Base-by-base conservation (phyloP, 1,140 invertebrate species). In the Cyrtorhinus lividipennis region DNA sequence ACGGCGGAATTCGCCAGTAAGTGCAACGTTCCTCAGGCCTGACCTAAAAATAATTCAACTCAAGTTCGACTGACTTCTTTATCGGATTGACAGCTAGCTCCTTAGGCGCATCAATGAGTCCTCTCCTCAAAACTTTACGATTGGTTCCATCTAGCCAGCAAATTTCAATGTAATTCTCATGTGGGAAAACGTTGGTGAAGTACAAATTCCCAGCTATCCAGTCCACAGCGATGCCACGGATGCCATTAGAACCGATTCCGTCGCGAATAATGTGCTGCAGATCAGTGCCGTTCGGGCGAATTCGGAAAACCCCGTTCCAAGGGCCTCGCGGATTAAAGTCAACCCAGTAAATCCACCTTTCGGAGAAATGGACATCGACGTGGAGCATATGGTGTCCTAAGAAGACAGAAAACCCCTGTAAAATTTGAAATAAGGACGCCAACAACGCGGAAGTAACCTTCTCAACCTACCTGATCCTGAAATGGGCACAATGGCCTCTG, bases 131-230 rank as follows among this genome's bases (percentile, higher is more conserved):
- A 1, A 98, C 87, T 75, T 96, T 95, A 23, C 95, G 78, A 67
- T 95, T 83, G 2, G 80, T 84, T 1, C 95, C 95, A 72, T 98
- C 90, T 3, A 98, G 72, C 79, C 90, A 87, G 66, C 85, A 88
- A 1, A 98, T 93, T 76, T 98, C 95, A 1, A 98, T 84, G 69
- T 94, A 97, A 68, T 97, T 97, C 71, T 98, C 93, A 72, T 98
- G 93, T 0, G 93, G 91, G 72, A 96, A 97, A 0, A 95, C 91
- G 71, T 98, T 98, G 0, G 94, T 95, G 71, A 98, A 98, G 72
- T 99, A 99, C 18, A 99, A 71, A 72, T 98, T 98, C 10, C 88
- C 91, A 44, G 94, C 89, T 2, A 98, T 85, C 95, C 95, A 98
- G 72, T 99, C 96, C 26, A 98, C 83, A 0, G 94, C 87, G 1